A percentile compares a stretch with the other conserved stretches of the same genome.
phyloP scores from a whole-genome alignment of 1,140 invertebrate genomes.

The Ectropis grisescens region DNA sequence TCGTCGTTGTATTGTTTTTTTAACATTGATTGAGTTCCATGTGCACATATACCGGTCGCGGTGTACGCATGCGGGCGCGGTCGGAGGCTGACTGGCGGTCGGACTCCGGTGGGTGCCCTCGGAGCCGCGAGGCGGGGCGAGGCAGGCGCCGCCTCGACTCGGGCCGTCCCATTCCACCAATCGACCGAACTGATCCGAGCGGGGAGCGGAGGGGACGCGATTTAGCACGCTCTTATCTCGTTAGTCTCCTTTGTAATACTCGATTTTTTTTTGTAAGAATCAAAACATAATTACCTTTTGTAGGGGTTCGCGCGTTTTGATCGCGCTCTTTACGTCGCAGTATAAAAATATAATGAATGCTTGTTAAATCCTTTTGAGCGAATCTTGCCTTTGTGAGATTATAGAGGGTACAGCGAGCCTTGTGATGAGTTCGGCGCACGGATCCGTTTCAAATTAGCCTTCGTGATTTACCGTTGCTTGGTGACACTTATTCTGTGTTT shows the following conservation, averaged over 20 bases:
- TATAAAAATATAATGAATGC: constrained; percentile 70
- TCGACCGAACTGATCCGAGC: constrained; percentile 62
- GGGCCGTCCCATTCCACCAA: constrained; percentile 51
- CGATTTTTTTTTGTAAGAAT: constrained; percentile 66
- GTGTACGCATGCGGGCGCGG: constrained; percentile 64
- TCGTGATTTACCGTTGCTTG: constrained; percentile 44
- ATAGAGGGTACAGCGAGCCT: constrained; percentile 28
- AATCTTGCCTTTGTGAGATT: constrained; percentile 55
- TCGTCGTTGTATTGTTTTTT: constrained; percentile 63
- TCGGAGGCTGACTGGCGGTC: constrained; percentile 53
- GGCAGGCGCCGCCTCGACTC: constrained; percentile 11
- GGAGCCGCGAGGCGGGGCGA: constrained; percentile 9
- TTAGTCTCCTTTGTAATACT: constrained; percentile 69
- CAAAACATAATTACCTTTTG: constrained; percentile 71
- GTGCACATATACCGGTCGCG: constrained; percentile 54
- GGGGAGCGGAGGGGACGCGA: constrained; percentile 49
- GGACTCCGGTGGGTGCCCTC: constrained; percentile 24
- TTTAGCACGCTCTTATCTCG: constrained; percentile 70
- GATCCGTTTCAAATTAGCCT: constrained; percentile 62
- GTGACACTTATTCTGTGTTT: constrained; percentile 29
- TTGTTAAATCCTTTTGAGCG: constrained; percentile 68
- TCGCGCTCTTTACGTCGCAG: constrained; percentile 62
- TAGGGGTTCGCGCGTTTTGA: constrained; percentile 65
- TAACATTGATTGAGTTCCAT: constrained; percentile 68
- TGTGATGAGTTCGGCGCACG: constrained; percentile 36